Conservation (phyloP, 2,888 invertebrate genomes). For the Lepidonotus clava region DNA sequence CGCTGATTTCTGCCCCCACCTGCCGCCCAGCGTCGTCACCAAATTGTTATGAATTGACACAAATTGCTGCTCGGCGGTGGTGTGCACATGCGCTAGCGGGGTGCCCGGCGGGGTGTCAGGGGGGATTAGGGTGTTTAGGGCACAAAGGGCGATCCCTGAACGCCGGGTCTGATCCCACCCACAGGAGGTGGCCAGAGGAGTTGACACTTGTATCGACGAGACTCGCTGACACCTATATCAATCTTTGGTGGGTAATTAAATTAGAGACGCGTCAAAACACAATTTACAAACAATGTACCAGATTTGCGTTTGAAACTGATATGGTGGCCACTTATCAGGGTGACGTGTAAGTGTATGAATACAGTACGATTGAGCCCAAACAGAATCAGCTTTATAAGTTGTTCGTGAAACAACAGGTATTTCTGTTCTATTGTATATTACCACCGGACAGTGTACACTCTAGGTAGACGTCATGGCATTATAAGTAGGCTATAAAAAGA, state of each 20-base stretch:
- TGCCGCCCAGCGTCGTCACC: background rate
- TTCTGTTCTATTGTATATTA: too few relatives aligned
- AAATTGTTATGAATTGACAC: conserved; percentile 50
- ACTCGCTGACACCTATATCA: conserved; percentile 20
- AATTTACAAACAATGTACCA: conserved; percentile 3
- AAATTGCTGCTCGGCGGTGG: background rate
- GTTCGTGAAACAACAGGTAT: too few relatives aligned
- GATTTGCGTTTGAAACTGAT: too few relatives aligned
- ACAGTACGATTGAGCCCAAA: too few relatives aligned
- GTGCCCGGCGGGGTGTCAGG: conserved; percentile 1
- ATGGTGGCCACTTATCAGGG: too few relatives aligned
- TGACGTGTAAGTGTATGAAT: too few relatives aligned
- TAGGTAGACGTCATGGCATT: too few relatives aligned
- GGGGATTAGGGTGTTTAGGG: conserved; percentile 20
- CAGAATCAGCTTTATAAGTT: too few relatives aligned
- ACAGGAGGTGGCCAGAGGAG: background rate
- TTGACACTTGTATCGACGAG: conserved; percentile 14
- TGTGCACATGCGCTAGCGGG: background rate
- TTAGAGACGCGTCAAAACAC: conserved; percentile 27
- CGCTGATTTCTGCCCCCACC: conserved; percentile 7
- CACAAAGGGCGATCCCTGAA: conserved; percentile 27
- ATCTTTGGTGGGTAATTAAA: conserved; percentile 26
- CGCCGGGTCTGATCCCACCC: background rate
- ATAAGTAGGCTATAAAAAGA: too few relatives aligned
- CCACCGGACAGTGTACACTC: too few relatives aligned